Conservation (phyloP, 2,113 vertebrate genomes). For the Microtus montanus region DNA sequence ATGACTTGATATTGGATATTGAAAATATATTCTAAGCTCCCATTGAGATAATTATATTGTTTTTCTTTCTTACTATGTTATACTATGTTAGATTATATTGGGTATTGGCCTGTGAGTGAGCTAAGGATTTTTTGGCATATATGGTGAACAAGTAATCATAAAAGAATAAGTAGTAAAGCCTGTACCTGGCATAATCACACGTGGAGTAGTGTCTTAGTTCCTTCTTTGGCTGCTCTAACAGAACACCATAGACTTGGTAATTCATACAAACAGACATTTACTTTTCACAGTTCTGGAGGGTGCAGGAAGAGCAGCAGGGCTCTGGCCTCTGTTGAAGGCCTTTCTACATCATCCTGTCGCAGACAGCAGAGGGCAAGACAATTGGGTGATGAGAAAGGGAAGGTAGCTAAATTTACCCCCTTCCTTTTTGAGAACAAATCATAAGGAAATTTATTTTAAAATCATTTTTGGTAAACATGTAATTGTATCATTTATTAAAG, state of each 20-base stretch:
- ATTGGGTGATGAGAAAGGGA: neutral
- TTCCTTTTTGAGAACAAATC: too few relatives aligned
- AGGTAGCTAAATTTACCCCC: neutral
- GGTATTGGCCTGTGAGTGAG: neutral
- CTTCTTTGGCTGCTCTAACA: neutral
- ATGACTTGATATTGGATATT: conserved; percentile 4
- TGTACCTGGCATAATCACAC: neutral
- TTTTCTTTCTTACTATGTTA: conserved; percentile 32
- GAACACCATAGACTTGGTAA: neutral
- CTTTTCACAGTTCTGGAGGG: neutral
- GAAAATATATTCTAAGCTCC: neutral
- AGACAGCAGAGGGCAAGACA: neutral
- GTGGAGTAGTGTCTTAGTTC: neutral
- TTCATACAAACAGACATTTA: neutral
- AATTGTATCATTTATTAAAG: too few relatives aligned
- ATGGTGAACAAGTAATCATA: neutral
- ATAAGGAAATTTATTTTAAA: too few relatives aligned
- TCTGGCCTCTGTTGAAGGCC: neutral
- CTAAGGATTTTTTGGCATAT: neutral
- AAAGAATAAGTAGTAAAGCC: neutral
- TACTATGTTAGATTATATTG: neutral
- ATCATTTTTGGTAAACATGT: too few relatives aligned
- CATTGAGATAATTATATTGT: neutral
- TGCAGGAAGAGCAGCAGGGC: neutral
- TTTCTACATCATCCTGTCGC: neutral